Base-by-base conservation (phyloP, 1,140 invertebrate species). In the Anthonomus grandis region DNA sequence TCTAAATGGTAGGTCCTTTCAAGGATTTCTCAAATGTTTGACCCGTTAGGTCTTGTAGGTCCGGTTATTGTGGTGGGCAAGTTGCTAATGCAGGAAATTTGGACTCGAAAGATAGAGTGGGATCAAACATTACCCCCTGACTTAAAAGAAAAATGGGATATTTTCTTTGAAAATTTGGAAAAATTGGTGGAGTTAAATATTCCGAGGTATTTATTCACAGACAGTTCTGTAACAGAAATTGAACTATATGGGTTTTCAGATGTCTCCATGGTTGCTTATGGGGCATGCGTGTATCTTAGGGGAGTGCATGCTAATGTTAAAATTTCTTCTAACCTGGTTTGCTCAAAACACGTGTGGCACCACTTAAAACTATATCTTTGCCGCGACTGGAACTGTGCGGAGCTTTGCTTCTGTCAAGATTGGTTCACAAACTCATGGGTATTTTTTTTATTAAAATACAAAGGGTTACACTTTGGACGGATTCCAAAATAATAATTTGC, bases 1-100 rank as follows among this genome's bases (percentile, higher is more conserved):
- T n/a, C 37, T 12, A 39, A 39, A 13, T n/a, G 37, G 13, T 13
- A 39, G 15, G 46, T 66, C 13, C 27, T 61, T 4, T 56, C 47
- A n/a, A 49, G 54, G 23, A 62, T 69, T 39, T 50, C 60, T 4
- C 49, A 49, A 31, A 52, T 63, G 31, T 67, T 60, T 53, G 64
- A 66, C 23, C 63, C 64, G 17, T 23, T 63, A 45, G 64, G 64
- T 2, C 58, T 60, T 21, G 17, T 55, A n/a, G 59, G 58, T 39
- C 65, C 63, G 3, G 57, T 65, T 13, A 46, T 61, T 27, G 51
- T 66, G 12, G 24, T 27, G 21, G 59, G 53, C 5, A 64, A 66
- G 24, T 23, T 56, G 13, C 51, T 64, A 10, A 58, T 64, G 36
- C 64, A 65, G 41, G 59, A 54, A 18, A 22, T 65, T 12, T 63